These are phyloP conservation scores for Homarus americanus DNA, from an alignment of 1,140 invertebrate species.

Conservation along the genomic window DNA sequence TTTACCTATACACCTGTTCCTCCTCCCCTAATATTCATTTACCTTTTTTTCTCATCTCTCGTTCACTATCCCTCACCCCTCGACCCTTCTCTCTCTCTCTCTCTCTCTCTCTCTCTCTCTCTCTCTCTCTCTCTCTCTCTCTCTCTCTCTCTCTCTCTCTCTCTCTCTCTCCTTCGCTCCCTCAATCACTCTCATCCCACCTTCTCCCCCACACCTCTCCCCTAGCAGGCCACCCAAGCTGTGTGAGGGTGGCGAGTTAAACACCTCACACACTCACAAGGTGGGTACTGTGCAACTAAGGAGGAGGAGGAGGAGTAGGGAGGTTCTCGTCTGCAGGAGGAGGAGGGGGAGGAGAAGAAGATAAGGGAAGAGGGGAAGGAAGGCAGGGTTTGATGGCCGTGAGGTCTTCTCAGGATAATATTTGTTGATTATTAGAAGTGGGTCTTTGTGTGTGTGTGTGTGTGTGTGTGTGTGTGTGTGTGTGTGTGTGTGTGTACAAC, in stretches of 20 bases:
- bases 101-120: not conserved
- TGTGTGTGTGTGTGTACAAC: no score
- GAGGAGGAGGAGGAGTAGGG: not conserved
- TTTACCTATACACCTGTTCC: not conserved
- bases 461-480: not conserved
- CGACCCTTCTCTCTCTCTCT: not conserved
- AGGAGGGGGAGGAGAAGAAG: not conserved
- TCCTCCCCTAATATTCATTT: not conserved
- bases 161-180: not conserved
- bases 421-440: not conserved
- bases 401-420: no score
- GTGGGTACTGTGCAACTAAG: conserved; percentile 1
- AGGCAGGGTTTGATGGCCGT: not conserved
- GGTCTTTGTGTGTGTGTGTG: not conserved
- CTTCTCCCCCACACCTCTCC: not conserved
- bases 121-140: not conserved
- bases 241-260: not conserved
- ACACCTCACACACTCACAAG: not conserved
- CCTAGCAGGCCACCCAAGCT: not conserved
- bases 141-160: not conserved
- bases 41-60: no score
- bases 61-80: no score
- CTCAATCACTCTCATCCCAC: not conserved
- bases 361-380: not conserved
- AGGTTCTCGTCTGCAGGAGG: not conserved